Evolutionary conservation across 1,140 invertebrate genomes (phyloP).

Genomic region (Zophobas morio): DNA sequence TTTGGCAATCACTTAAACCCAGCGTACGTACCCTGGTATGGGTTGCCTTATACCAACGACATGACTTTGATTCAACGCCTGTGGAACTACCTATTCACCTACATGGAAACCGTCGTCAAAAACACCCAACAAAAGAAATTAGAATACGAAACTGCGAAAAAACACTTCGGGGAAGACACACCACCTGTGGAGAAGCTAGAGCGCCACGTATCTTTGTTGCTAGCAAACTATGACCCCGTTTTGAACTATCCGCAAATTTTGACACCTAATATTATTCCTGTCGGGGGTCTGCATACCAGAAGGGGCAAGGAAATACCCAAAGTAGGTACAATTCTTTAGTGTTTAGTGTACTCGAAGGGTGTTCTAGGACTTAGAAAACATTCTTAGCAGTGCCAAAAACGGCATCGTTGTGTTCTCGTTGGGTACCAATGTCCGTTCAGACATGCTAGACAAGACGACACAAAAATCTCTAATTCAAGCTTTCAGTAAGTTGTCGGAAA

Average conservation of each 20-base stretch:
- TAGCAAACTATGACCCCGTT: constrained; percentile 68
- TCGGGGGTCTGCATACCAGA: too few relatives aligned
- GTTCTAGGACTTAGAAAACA: too few relatives aligned
- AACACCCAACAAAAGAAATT: neutral
- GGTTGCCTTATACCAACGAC: neutral
- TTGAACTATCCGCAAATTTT: constrained; percentile 64
- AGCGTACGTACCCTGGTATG: neutral
- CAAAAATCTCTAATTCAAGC: too few relatives aligned
- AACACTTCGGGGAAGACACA: constrained; percentile 48
- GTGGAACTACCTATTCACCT: neutral
- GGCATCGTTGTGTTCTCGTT: too few relatives aligned
- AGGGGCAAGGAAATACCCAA: too few relatives aligned
- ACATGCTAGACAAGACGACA: too few relatives aligned
- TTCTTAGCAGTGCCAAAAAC: too few relatives aligned
- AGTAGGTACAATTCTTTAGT: too few relatives aligned
- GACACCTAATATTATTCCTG: too few relatives aligned
- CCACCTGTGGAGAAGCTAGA: constrained; percentile 45
- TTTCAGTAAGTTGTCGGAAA: too few relatives aligned
- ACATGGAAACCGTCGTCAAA: neutral
- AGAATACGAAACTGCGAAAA: neutral
- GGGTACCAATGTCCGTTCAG: too few relatives aligned
- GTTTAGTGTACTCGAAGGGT: too few relatives aligned
- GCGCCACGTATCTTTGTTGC: constrained; percentile 51
- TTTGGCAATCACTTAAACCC: constrained; percentile 2
- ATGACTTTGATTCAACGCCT: neutral